These are phyloP conservation scores for Drosophila suboccidentalis DNA, from an alignment of 2,888 invertebrate species.

Conservation along the genomic window DNA sequence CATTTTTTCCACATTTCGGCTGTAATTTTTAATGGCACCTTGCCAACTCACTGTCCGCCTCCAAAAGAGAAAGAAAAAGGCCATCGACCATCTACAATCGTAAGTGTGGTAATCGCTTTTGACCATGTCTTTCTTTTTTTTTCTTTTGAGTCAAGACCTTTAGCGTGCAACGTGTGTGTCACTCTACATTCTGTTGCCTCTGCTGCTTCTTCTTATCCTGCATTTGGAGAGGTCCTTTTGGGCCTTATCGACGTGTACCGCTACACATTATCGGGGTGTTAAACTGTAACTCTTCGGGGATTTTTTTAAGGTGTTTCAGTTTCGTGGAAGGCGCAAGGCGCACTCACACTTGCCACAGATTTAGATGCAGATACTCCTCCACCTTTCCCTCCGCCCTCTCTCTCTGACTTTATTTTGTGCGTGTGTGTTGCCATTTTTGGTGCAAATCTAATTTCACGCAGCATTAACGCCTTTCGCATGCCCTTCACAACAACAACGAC, in stretches of 20 bases:
- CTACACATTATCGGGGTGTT: constrained; percentile 78
- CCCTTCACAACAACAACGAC: constrained; percentile 54
- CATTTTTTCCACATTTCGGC: constrained; percentile 73
- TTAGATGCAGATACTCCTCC: constrained; percentile 35
- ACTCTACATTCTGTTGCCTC: constrained; percentile 32
- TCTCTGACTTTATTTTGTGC: neutral
- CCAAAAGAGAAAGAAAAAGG: constrained; percentile 33
- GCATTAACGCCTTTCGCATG: constrained; percentile 83
- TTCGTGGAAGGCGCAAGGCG: constrained; percentile 71
- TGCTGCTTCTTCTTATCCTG: neutral
- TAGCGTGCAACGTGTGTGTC: constrained; percentile 74
- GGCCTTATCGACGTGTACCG: constrained; percentile 61
- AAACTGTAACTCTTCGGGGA: constrained; percentile 74
- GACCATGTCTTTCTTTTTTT: constrained; percentile 59
- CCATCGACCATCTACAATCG: constrained; percentile 31
- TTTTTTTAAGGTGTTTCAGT: constrained; percentile 6
- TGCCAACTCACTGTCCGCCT: constrained; percentile 83
- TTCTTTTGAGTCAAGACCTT: constrained; percentile 12
- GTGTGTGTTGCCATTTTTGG: constrained; percentile 61
- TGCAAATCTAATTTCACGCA: constrained; percentile 86
- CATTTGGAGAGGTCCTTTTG: constrained; percentile 18
- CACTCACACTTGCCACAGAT: constrained; percentile 41
- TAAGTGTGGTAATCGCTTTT: constrained; percentile 80
- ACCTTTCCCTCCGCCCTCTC: neutral
- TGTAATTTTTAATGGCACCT: constrained; percentile 82